These are phyloP conservation scores for Nibea albiflora DNA, from an alignment of 2,113 vertebrate genomes.

Conservation along the genomic window DNA sequence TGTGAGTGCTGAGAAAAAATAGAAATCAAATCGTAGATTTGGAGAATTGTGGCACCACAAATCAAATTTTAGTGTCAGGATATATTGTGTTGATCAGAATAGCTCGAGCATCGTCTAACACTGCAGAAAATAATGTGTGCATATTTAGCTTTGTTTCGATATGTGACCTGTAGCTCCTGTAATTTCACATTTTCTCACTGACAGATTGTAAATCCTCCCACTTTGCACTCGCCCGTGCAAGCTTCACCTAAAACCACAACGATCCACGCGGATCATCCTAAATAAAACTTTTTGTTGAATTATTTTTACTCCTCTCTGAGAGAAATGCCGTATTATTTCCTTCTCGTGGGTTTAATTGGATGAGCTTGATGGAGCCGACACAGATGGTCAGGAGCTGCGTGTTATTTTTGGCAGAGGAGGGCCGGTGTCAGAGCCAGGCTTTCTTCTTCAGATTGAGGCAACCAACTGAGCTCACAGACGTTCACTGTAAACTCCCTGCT, in stretches of 20 bases:
- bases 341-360: slow-evolving; percentile 6
- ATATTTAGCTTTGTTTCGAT: neutral
- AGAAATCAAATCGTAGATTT: no score
- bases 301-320: neutral
- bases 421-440: slow-evolving; percentile 31
- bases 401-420: slow-evolving; percentile 58
- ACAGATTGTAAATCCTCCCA: neutral
- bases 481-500: slow-evolving; percentile 11
- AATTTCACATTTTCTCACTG: neutral
- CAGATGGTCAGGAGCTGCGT: slow-evolving; percentile 55
- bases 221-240: neutral
- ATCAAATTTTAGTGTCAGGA: no score
- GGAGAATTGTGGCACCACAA: neutral
- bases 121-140: neutral
- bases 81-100: neutral
- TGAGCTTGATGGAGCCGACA: slow-evolving; percentile 19
- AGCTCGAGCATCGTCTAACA: neutral
- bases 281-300: neutral
- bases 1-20: no score
- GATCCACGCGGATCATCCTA: neutral
- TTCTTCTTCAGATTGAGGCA: slow-evolving; percentile 28
- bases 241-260: neutral
- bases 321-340: slow-evolving; percentile 20
- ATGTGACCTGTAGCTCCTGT: no score
- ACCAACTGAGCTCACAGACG: slow-evolving; percentile 37